Percentiles rank a stretch among this genome's conserved stretches.
Evolutionary conservation across 2,113 vertebrate genomes (phyloP).

Genomic region (Anoura caudifer): DNA sequence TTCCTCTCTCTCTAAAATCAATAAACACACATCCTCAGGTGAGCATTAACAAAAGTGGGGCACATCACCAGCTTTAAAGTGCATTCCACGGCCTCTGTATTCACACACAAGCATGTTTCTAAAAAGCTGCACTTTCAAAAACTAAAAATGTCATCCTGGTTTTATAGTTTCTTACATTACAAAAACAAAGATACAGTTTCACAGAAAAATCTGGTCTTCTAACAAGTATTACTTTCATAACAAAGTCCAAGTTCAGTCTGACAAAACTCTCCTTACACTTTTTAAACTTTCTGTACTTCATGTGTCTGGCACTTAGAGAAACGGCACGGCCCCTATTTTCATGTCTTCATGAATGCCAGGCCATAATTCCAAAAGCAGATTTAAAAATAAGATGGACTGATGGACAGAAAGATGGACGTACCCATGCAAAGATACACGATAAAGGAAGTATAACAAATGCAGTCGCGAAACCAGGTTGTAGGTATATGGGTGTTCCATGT

Average conservation of each 20-base stretch:
- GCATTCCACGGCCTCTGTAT: not conserved
- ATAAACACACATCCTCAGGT: too few relatives aligned
- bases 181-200: not conserved
- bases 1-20: too few relatives aligned
- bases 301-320: not conserved
- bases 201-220: not conserved
- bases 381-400: not conserved
- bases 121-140: not conserved
- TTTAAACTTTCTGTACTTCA: not conserved
- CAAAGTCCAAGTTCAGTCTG: not conserved
- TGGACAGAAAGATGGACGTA: not conserved
- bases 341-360: not conserved
- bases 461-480: not conserved
- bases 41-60: not conserved
- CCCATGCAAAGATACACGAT: not conserved
- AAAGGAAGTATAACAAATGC: not conserved
- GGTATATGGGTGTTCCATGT: not conserved
- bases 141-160: not conserved
- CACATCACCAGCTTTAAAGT: not conserved
- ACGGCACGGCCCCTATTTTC: not conserved
- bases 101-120: not conserved
- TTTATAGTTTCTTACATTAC: not conserved
- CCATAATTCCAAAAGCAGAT: not conserved
- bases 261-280: not conserved
- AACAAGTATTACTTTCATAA: not conserved